Evolutionary conservation across 2,797 vertebrate genomes (phyloP).

Genomic region (Sardinella longiceps): DNA sequence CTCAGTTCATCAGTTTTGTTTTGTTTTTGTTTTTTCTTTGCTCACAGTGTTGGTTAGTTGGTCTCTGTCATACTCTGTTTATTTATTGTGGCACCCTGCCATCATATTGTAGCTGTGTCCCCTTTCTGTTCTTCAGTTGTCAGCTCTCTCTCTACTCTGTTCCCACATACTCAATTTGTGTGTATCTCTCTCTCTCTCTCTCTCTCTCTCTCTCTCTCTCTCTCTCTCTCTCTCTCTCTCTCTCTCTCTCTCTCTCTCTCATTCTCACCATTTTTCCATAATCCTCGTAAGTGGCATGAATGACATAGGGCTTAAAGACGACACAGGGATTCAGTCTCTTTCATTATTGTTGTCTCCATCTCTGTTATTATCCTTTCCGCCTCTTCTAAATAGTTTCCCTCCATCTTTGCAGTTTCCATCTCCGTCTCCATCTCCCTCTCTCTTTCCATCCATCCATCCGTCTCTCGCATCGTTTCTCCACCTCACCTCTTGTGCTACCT

Average conservation of each 20-base stretch:
- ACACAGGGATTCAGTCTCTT: no score
- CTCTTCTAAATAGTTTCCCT: background rate
- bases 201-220: background rate
- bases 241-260: background rate
- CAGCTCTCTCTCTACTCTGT: background rate
- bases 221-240: background rate
- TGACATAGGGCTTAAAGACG: no score
- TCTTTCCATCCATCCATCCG: background rate
- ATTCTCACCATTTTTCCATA: no score
- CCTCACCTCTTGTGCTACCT: background rate
- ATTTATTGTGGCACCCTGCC: background rate
- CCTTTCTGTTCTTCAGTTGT: background rate
- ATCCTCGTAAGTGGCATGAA: no score
- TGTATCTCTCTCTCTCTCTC: background rate
- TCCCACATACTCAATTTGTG: no score
- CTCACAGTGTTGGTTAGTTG: background rate
- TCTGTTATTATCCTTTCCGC: background rate
- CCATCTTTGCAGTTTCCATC: background rate
- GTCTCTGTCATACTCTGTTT: background rate
- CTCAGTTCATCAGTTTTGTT: constrained; percentile 16
- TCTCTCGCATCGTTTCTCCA: background rate
- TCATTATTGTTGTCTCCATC: background rate
- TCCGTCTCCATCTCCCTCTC: background rate
- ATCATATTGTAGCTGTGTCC: background rate
- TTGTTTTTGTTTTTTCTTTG: background rate